A percentile compares a stretch with the other conserved stretches of the same genome.
These are phyloP conservation scores for Blastobasis adustella DNA, from an alignment of 2,888 invertebrate genomes.

Conservation along the genomic window DNA sequence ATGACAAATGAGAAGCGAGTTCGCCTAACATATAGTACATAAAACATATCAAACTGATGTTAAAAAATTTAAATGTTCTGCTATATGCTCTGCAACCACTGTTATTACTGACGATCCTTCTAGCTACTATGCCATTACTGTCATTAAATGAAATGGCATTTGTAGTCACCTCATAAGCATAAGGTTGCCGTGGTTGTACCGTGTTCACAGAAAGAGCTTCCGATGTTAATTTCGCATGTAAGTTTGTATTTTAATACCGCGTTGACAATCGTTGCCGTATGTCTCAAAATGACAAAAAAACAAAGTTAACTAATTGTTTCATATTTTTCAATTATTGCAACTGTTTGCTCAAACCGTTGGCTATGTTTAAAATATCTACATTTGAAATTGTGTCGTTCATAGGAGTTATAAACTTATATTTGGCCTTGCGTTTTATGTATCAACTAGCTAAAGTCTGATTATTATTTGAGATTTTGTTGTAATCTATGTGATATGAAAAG, in stretches of 20 bases:
- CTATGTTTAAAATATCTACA: constrained; percentile 23
- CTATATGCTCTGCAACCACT: constrained; percentile 21
- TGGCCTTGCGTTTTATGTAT: constrained; percentile 33
- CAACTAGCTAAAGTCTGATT: constrained; percentile 44
- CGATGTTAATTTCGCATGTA: constrained; percentile 57
- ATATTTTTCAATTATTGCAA: constrained; percentile 52
- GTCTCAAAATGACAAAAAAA: constrained; percentile 55
- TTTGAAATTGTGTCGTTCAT: constrained; percentile 21
- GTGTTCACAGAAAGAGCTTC: constrained; percentile 40
- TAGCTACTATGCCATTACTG: background rate
- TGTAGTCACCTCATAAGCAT: constrained; percentile 1
- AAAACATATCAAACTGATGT: constrained; percentile 65
- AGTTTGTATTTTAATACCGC: constrained; percentile 25
- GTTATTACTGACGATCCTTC: constrained; percentile 18
- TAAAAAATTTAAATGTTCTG: constrained; percentile 26
- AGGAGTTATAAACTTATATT: constrained; percentile 13
- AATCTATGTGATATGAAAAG: constrained; percentile 63
- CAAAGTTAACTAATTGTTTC: constrained; percentile 27
- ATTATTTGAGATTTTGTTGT: constrained; percentile 56
- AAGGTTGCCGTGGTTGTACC: constrained; percentile 15
- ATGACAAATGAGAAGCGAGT: constrained; percentile 43
- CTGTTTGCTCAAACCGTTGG: constrained; percentile 58
- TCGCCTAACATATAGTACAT: constrained; percentile 65
- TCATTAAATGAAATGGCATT: background rate
- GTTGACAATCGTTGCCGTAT: constrained; percentile 31